A percentile compares a stretch with the other conserved stretches of the same genome.
Conservation (phyloP, 2,797 vertebrate genomes). For the Galago senegalensis region DNA sequence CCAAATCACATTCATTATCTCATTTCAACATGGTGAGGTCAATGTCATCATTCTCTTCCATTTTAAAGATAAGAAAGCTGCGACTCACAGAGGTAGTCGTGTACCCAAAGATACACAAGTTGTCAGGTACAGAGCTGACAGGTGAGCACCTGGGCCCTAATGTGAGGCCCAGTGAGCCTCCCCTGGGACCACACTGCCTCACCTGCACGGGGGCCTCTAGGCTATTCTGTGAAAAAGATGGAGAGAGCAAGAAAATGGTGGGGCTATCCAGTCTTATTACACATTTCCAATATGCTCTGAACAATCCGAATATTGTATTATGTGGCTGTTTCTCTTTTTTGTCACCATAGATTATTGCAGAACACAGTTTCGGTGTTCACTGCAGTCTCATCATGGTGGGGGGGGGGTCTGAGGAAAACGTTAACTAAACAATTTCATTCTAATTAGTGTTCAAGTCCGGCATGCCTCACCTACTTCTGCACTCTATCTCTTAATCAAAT, state of each 20-base stretch:
- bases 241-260: neutral
- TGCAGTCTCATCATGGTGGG: neutral
- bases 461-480: neutral
- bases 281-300: neutral
- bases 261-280: neutral
- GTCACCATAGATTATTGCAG: neutral
- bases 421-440: conserved; percentile 44
- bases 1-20: neutral
- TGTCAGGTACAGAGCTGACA: neutral
- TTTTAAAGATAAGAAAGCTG: neutral
- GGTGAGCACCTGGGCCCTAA: neutral
- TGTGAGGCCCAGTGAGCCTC: neutral
- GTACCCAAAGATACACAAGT: neutral
- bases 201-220: neutral
- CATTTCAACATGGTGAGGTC: neutral
- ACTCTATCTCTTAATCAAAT: neutral
- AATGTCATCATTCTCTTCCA: neutral
- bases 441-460: neutral
- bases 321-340: neutral
- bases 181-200: neutral
- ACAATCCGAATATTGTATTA: neutral
- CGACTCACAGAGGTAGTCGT: neutral
- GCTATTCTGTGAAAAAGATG: neutral
- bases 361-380: conserved; percentile 12
- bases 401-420: neutral